Conservation (phyloP, 35 echinoderm and acorn worm genomes). For the Acanthaster planci region DNA sequence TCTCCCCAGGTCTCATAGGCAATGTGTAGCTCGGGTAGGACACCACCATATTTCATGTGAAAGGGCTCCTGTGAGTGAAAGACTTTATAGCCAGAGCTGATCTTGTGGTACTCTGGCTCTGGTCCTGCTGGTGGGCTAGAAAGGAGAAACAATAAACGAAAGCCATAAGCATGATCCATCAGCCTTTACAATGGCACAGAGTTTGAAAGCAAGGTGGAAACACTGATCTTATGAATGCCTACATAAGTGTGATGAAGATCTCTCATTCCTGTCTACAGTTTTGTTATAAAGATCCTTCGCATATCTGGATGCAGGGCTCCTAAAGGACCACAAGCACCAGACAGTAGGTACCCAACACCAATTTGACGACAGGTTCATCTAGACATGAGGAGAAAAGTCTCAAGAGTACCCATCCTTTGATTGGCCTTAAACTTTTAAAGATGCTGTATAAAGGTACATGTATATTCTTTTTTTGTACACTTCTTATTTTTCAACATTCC, state of each 20-base stretch:
- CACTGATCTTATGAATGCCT: background rate
- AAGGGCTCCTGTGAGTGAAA: slow-evolving; percentile 68
- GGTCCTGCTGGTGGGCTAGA: slow-evolving; percentile 63
- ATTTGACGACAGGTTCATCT: too few species aligned
- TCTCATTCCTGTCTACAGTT: background rate
- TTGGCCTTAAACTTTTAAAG: too few species aligned
- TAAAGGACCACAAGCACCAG: too few species aligned
- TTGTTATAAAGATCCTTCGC: background rate
- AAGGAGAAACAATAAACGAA: background rate
- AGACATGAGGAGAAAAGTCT: too few species aligned
- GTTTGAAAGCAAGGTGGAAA: background rate
- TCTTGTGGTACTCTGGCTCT: slow-evolving; percentile 76
- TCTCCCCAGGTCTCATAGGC: slow-evolving; percentile 94
- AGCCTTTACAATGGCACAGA: background rate
- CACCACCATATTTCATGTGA: slow-evolving; percentile 65
- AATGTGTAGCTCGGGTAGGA: slow-evolving; percentile 73
- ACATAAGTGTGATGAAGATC: background rate
- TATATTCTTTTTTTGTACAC: too few species aligned
- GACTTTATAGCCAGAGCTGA: slow-evolving; percentile 65
- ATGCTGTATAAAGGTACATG: too few species aligned
- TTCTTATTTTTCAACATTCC: too few species aligned
- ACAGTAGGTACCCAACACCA: too few species aligned
- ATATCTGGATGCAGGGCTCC: background rate
- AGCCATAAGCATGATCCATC: background rate
- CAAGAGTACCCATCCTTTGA: too few species aligned